Base-by-base conservation (phyloP, 2,113 vertebrate species). In the Spheniscus mendiculus region DNA sequence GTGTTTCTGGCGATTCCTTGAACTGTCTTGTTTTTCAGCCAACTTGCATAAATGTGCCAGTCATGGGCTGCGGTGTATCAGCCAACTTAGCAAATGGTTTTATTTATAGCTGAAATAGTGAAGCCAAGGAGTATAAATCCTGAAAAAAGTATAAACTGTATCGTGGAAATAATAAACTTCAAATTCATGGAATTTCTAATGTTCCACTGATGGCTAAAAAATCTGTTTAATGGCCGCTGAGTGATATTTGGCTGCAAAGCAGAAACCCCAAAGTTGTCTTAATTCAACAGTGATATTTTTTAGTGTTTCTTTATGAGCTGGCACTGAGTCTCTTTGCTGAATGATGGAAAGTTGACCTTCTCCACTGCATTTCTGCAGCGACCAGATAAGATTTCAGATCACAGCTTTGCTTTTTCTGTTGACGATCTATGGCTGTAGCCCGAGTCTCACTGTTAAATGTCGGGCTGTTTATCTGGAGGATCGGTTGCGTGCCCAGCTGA, bases 171-270 rank as follows among this genome's bases (percentile, higher is more conserved):
- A 97, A 98, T 97, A 97, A 97, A 97, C 96, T 95, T 97, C 86
- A 96, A 95, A 97, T 98, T 97, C 97, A 94, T 96, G 92, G 97
- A 97, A 97, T 96, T 96, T 97, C 96, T 97, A 97, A 97, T 97
- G 97, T 97, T 97, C 90, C 95, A 95, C 94, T 98, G 96, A 98
- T 97, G 96, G 93, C 94, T 96, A 93, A 97, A 97, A 97, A 96
- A 97, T 97, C 96, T 97, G 96, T 96, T 96, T 97, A 96, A 98
- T 92, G 93, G 93, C 79, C 52, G 88, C 92, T 94, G 95, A 98
- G 93, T 96, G 97, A 97, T 97, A 96, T 36, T 97, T 98, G 96
- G 96, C 96, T 96, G 90, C 95, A 95, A 91, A 94, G 91, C 84
- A 96, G 87, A 95, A 93, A 96, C 92, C 97, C 94, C 90, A 96